Percentiles rank a stretch among this genome's conserved stretches.
Evolutionary conservation across 2,888 invertebrate species (phyloP).

Genomic region (Pilophorus perplexus): DNA sequence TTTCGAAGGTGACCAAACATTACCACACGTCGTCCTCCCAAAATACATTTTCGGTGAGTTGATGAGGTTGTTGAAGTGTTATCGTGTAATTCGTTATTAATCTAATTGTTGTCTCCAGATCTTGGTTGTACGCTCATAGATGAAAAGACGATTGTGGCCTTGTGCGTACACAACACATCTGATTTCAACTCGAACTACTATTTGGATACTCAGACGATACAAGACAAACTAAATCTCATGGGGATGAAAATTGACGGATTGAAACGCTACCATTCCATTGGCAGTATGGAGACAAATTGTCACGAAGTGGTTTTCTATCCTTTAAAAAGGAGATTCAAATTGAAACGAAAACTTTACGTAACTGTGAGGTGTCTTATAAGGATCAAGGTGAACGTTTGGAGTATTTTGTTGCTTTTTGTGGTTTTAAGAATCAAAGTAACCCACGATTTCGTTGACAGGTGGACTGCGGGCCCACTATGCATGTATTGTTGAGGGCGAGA

Average conservation of each 20-base stretch:
- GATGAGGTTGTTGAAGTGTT: no score
- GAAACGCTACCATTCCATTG: not conserved
- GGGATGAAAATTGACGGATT: not conserved
- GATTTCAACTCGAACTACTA: not conserved
- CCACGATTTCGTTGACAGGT: not conserved
- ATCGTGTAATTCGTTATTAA: no score
- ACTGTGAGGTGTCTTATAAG: not conserved
- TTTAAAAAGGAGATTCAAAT: not conserved
- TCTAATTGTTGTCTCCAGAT: no score
- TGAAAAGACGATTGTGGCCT: not conserved
- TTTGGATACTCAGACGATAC: not conserved
- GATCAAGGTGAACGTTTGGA: not conserved
- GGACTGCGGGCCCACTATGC: slow-evolving; percentile 3
- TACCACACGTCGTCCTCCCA: not conserved
- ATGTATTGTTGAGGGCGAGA: not conserved
- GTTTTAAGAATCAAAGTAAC: no score
- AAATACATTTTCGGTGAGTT: not conserved
- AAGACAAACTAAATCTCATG: not conserved
- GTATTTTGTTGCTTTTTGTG: no score
- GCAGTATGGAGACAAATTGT: not conserved
- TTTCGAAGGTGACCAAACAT: not conserved
- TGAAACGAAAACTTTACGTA: not conserved
- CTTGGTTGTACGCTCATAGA: not conserved
- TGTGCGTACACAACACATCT: not conserved
- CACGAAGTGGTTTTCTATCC: not conserved